Evolutionary conservation across 2,113 vertebrate species (phyloP).

Genomic region (Dunckerocampus dactyliophorus): DNA sequence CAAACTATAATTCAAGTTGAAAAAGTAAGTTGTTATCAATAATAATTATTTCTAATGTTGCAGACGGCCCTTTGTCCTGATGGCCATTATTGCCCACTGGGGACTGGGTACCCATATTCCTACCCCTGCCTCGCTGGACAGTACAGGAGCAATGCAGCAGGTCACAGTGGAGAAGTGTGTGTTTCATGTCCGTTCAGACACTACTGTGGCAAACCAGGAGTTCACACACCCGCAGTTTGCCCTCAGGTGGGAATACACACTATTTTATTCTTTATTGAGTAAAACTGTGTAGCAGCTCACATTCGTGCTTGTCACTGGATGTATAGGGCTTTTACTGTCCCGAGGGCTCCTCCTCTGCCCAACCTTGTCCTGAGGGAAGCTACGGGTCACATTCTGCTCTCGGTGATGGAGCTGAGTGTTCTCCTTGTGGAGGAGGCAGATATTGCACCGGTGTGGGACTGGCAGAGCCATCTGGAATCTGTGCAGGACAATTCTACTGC

Average conservation of each 20-base stretch:
- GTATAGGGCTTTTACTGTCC: constrained; percentile 81
- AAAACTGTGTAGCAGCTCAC: not conserved
- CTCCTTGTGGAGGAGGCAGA: constrained; percentile 73
- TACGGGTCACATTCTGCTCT: constrained; percentile 70
- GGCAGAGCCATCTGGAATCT: constrained; percentile 71
- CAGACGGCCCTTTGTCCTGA: constrained; percentile 82
- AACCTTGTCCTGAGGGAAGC: constrained; percentile 80
- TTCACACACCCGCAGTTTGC: constrained; percentile 70
- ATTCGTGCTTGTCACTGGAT: not conserved
- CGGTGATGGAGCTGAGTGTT: constrained; percentile 62
- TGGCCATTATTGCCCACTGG: constrained; percentile 78
- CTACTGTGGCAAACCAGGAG: constrained; percentile 76
- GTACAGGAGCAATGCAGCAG: constrained; percentile 75
- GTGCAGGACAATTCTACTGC: constrained; percentile 81
- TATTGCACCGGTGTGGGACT: constrained; percentile 76
- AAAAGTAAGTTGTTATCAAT: too few relatives aligned
- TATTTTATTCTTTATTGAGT: not conserved
- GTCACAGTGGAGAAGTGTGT: constrained; percentile 66
- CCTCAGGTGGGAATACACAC: constrained; percentile 64
- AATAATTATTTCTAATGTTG: constrained; percentile 30
- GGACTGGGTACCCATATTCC: constrained; percentile 79
- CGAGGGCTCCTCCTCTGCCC: constrained; percentile 68
- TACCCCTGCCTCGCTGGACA: constrained; percentile 77
- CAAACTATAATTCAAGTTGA: too few relatives aligned
- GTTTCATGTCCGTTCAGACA: constrained; percentile 70